These are phyloP conservation scores for Sphaerophoria taeniata DNA, from an alignment of 2,888 invertebrate genomes.

Conservation along the genomic window DNA sequence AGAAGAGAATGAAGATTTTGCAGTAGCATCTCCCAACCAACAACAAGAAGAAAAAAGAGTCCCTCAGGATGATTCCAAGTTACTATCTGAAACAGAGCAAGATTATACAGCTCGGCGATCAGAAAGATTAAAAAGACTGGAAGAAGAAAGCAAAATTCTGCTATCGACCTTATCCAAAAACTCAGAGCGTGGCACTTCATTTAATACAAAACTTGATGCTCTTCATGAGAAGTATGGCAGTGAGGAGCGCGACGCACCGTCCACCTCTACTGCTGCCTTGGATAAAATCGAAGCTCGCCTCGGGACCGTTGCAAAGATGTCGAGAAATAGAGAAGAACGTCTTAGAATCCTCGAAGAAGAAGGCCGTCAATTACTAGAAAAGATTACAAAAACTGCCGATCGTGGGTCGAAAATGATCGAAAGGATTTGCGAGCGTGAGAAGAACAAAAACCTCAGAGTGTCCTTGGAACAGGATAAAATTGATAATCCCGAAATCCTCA, in stretches of 20 bases:
- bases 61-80: conserved; percentile 40
- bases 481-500: conserved; percentile 46
- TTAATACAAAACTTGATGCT: conserved; percentile 78
- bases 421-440: conserved; percentile 79
- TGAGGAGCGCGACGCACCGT: conserved; percentile 43
- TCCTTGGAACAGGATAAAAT: conserved; percentile 65
- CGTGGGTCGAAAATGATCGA: conserved; percentile 80
- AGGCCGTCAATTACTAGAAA: conserved; percentile 87
- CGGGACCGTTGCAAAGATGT: conserved; percentile 79
- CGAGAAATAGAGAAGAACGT: conserved; percentile 79
- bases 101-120: conserved; percentile 79
- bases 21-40: no score
- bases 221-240: conserved; percentile 79
- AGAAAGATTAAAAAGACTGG: conserved; percentile 84
- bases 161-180: conserved; percentile 82
- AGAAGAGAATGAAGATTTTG: not conserved
- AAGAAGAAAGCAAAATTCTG: conserved; percentile 91
- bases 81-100: conserved; percentile 79
- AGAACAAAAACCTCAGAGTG: conserved; percentile 67
- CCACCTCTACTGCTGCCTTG: not conserved
- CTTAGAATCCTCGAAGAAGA: conserved; percentile 89
- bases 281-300: conserved; percentile 78
- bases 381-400: conserved; percentile 79
- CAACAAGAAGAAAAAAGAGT: no score
- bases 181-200: conserved; percentile 77